Conservation (phyloP, 2,113 vertebrate species). For the Atrichornis clamosus region DNA sequence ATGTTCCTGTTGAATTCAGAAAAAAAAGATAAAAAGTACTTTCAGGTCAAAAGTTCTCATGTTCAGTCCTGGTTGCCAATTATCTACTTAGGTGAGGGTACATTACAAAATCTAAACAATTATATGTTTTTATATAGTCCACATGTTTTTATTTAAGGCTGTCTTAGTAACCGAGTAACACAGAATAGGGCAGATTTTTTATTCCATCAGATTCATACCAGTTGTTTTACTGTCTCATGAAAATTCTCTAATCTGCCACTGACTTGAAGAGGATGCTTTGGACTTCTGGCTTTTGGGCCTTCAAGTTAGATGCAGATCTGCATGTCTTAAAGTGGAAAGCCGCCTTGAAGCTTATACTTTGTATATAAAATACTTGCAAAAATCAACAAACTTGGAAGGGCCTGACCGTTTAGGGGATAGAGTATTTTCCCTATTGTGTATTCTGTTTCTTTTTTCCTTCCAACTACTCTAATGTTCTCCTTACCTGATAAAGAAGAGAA, state of each 20-base stretch:
- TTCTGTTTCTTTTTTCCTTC: neutral
- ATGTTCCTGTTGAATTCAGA: neutral
- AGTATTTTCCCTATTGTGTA: neutral
- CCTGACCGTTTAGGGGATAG: neutral
- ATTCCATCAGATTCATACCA: neutral
- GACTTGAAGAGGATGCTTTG: neutral
- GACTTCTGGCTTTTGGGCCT: neutral
- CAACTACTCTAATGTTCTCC: neutral
- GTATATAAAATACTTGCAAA: neutral
- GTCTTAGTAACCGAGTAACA: neutral
- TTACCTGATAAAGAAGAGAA: neutral
- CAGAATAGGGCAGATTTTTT: neutral
- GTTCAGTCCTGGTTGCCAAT: neutral
- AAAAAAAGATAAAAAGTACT: neutral
- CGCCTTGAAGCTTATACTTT: neutral
- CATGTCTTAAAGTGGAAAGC: neutral
- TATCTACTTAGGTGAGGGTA: slow-evolving; percentile 2
- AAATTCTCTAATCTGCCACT: neutral
- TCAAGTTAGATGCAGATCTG: neutral
- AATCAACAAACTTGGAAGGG: neutral
- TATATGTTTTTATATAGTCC: neutral
- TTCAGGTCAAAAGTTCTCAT: slow-evolving; percentile 33
- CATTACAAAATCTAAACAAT: neutral
- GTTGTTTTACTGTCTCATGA: neutral
- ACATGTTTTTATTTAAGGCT: slow-evolving; percentile 14